Conservation (phyloP, 1,140 invertebrate species). For the Stenopsyche tienmushanensis region DNA sequence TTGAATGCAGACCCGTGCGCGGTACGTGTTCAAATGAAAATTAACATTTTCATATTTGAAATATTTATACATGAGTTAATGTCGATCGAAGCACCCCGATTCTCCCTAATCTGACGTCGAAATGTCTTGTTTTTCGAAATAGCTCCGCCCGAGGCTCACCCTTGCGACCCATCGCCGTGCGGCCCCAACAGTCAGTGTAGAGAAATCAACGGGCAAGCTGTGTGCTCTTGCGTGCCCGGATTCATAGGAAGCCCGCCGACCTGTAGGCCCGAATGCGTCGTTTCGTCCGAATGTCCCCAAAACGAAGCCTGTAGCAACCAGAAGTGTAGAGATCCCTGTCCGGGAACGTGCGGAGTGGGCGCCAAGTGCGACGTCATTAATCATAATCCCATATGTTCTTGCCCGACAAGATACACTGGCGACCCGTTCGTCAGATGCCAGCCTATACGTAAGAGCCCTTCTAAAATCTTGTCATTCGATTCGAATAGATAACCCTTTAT, state of each 20-base stretch:
- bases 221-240: conserved; percentile 67
- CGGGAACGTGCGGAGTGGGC: conserved; percentile 68
- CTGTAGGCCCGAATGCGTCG: conserved; percentile 72
- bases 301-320: conserved; percentile 69
- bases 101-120: conserved; percentile 50
- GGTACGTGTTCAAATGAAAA: conserved; percentile 53
- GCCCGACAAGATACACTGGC: conserved; percentile 67
- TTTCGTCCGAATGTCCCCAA: conserved; percentile 69
- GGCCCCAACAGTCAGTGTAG: conserved; percentile 75
- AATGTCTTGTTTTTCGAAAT: conserved; percentile 34
- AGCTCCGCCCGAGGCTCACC: conserved; percentile 47
- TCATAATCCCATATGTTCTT: conserved; percentile 71
- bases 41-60: conserved; percentile 39
- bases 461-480: conserved; percentile 17
- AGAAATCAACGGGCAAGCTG: conserved; percentile 60
- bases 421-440: conserved; percentile 70
- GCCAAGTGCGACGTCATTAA: conserved; percentile 71
- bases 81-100: no score
- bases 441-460: conserved; percentile 60
- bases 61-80: not conserved
- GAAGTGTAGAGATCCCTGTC: conserved; percentile 71
- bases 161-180: conserved; percentile 69
- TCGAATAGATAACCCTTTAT: not conserved
- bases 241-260: conserved; percentile 73
- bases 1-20: conserved; percentile 56